These are phyloP conservation scores for Pluvialis apricaria DNA, from an alignment of 2,113 vertebrate species.

Conservation along the genomic window DNA sequence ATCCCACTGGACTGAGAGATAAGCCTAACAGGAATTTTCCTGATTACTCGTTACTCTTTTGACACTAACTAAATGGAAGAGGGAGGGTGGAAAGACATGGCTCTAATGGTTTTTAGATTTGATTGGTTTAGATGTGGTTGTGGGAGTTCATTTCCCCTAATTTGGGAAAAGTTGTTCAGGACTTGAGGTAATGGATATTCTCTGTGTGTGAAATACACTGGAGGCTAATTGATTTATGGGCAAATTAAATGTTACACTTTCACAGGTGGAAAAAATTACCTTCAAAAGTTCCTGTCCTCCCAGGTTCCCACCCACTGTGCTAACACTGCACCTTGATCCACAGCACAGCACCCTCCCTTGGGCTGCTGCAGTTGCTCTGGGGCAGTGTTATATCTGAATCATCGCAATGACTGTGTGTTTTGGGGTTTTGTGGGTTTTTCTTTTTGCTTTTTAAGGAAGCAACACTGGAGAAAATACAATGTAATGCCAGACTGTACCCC, in stretches of 20 bases:
- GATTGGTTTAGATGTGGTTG: background rate
- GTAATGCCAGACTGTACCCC: background rate
- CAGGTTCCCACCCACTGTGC: background rate
- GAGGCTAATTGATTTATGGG: background rate
- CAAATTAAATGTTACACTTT: background rate
- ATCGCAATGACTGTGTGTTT: background rate
- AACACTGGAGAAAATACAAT: background rate
- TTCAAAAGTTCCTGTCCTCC: background rate
- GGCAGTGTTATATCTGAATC: too few relatives aligned
- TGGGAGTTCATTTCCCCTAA: background rate
- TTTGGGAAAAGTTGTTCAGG: background rate
- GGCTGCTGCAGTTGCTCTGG: background rate
- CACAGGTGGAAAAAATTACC: background rate
- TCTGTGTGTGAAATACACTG: background rate
- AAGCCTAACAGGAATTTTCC: constrained; percentile 25
- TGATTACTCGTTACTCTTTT: constrained; percentile 47
- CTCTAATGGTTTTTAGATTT: background rate
- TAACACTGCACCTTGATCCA: background rate
- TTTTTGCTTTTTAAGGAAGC: background rate
- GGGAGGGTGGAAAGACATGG: background rate
- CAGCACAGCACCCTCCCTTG: background rate
- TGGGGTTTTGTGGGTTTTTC: background rate
- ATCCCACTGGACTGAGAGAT: constrained; percentile 36
- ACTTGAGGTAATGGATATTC: background rate
- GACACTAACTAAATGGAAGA: constrained; percentile 17